Evolutionary conservation across 2,113 vertebrate genomes (phyloP).

Genomic region (Carollia perspicillata): DNA sequence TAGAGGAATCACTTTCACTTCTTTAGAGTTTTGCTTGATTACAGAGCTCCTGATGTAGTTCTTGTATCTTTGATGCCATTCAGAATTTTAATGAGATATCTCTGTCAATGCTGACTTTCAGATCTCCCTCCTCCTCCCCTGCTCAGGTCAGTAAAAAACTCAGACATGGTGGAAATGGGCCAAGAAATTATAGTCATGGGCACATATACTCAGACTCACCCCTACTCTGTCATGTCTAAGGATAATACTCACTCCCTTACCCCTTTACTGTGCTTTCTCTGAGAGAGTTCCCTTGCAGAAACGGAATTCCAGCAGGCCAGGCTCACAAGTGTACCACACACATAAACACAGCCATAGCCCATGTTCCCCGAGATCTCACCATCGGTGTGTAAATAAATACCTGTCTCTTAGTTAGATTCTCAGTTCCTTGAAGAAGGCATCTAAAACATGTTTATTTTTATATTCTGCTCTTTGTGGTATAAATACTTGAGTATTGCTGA

Average conservation of each 20-base stretch:
- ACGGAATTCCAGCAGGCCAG: background rate
- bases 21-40: background rate
- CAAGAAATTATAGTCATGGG: background rate
- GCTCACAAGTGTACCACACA: background rate
- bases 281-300: background rate
- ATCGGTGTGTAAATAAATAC: accelerated
- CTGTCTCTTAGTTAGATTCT: background rate
- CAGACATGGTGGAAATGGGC: background rate
- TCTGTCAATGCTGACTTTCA: background rate
- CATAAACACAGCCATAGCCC: background rate
- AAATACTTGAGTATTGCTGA: background rate
- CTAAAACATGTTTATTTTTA: background rate
- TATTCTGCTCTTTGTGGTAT: background rate
- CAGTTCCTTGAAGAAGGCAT: background rate
- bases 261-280: background rate
- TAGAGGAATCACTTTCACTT: background rate
- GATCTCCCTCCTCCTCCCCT: background rate
- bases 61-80: background rate
- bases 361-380: background rate
- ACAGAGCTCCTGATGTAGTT: background rate
- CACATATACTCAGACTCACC: background rate
- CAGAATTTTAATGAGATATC: conserved; percentile 16
- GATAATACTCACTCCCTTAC: background rate
- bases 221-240: background rate
- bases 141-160: background rate